These are phyloP conservation scores for Hexactinellida sp. DNA, from an alignment of 37 sponge, comb jelly and placozoan species.

Conservation along the genomic window DNA sequence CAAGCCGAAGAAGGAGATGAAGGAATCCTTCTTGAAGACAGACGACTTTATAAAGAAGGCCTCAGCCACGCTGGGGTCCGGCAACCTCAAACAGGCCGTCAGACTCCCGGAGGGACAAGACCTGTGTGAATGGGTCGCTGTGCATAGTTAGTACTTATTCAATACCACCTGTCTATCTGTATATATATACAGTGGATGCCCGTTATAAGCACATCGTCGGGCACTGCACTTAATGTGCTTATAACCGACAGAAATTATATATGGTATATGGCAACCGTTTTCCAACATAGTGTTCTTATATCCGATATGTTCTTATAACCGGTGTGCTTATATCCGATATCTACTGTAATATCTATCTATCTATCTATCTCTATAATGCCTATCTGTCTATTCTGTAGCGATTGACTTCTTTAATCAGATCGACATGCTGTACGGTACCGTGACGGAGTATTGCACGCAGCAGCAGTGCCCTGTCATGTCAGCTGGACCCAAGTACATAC, in stretches of 20 bases:
- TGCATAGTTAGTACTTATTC: constrained; percentile 66
- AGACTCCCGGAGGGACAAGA: constrained; percentile 94
- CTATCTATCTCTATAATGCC: too few species aligned
- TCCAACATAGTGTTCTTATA: too few species aligned
- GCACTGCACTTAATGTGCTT: too few species aligned
- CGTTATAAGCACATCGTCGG: too few species aligned
- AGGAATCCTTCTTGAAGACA: constrained; percentile 9
- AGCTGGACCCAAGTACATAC: constrained; percentile 87
- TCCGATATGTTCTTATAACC: too few species aligned
- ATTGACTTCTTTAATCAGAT: constrained; percentile 99
- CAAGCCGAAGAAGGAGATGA: constrained; percentile 6
- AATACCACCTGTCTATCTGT: neutral
- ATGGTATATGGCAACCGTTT: too few species aligned
- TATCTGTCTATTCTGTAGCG: constrained; percentile 39
- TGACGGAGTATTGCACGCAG: constrained; percentile 85
- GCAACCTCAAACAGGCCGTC: constrained; percentile 87
- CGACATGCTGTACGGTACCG: constrained; percentile 98
- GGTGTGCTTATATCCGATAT: neutral
- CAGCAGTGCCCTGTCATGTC: constrained; percentile 95
- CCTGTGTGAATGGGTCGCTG: constrained; percentile 97
- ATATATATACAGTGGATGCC: too few species aligned
- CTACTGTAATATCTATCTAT: neutral
- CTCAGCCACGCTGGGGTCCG: constrained; percentile 80
- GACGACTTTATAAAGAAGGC: constrained; percentile 40
- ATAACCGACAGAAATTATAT: too few species aligned